Conservation (phyloP, 1,140 invertebrate species). For the Hydropsyche tenuis region DNA sequence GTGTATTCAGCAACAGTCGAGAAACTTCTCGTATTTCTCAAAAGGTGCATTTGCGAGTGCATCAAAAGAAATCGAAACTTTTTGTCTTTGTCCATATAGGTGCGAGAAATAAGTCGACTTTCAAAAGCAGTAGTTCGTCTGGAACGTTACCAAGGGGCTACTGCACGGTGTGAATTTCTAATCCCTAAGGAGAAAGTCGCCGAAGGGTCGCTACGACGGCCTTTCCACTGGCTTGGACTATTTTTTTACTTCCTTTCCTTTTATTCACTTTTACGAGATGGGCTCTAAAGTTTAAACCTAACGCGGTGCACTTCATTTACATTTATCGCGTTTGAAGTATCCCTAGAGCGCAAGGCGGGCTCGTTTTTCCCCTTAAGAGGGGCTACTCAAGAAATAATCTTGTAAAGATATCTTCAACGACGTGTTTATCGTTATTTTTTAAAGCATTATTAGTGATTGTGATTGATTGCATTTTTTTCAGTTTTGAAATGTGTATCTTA, state of each 20-base stretch:
- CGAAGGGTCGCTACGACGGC: slow-evolving; percentile 7
- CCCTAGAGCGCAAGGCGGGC: background rate
- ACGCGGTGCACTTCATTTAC: slow-evolving; percentile 45
- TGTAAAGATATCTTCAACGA: background rate
- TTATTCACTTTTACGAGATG: slow-evolving; percentile 42
- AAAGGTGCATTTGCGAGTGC: background rate
- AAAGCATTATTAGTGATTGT: no score
- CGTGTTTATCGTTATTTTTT: slow-evolving; percentile 10
- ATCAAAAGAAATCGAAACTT: slow-evolving; percentile 8
- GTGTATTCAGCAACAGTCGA: no score
- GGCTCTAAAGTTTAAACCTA: slow-evolving; percentile 47
- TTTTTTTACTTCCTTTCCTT: slow-evolving; percentile 22
- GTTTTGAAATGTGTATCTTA: no score
- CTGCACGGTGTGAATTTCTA: slow-evolving; percentile 40
- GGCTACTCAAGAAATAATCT: no score
- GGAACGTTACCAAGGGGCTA: slow-evolving; percentile 22
- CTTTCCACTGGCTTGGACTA: background rate
- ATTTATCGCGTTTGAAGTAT: slow-evolving; percentile 38
- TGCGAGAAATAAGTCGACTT: slow-evolving; percentile 3
- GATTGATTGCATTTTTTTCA: no score
- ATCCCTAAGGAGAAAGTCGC: slow-evolving; percentile 34
- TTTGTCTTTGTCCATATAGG: slow-evolving; percentile 20
- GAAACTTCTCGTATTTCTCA: no score
- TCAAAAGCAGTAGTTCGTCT: slow-evolving; percentile 16
- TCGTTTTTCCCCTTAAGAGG: background rate